A percentile compares a stretch with the other conserved stretches of the same genome.
phyloP scores from a whole-genome alignment of 2,113 vertebrate genomes.

The Pholis gunnellus region DNA sequence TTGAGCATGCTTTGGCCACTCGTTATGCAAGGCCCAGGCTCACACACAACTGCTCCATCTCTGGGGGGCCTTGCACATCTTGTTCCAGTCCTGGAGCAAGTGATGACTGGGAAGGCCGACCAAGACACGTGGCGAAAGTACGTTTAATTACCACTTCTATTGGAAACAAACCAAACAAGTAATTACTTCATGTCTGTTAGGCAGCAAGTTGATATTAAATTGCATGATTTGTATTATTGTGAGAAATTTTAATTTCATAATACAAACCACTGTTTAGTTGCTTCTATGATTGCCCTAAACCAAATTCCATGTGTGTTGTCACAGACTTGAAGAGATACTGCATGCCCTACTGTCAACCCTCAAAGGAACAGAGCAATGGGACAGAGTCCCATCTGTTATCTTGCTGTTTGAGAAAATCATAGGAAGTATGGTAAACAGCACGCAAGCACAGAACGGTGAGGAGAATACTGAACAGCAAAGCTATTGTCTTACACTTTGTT shows the following conservation, averaged over 20 bases:
- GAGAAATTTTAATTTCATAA: not conserved
- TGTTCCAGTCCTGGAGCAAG: conserved; percentile 63
- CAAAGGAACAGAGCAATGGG: conserved; percentile 54
- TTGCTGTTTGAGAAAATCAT: conserved; percentile 55
- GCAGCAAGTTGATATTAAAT: not conserved
- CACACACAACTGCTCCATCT: conserved; percentile 16
- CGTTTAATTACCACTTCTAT: not conserved
- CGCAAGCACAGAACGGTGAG: conserved; percentile 76
- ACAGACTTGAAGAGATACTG: conserved; percentile 72
- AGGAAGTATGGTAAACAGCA: conserved; percentile 24
- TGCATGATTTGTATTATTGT: not conserved
- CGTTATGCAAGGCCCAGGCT: conserved; percentile 34
- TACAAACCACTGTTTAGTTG: not conserved
- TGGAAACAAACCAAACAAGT: conserved; percentile 2
- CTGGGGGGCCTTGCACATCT: conserved; percentile 51
- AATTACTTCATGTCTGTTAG: not conserved
- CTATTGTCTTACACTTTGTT: not conserved
- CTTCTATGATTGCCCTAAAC: not conserved
- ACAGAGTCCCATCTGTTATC: conserved; percentile 42
- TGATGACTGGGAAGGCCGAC: conserved; percentile 69
- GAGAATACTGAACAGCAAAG: not conserved
- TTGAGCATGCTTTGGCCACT: conserved; percentile 53
- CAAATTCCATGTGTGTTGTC: conserved; percentile 34
- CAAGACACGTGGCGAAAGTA: conserved; percentile 78
- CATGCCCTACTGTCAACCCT: conserved; percentile 63